These are phyloP conservation scores for Drosophila robusta DNA, from an alignment of 2,888 invertebrate species.

Conservation along the genomic window DNA sequence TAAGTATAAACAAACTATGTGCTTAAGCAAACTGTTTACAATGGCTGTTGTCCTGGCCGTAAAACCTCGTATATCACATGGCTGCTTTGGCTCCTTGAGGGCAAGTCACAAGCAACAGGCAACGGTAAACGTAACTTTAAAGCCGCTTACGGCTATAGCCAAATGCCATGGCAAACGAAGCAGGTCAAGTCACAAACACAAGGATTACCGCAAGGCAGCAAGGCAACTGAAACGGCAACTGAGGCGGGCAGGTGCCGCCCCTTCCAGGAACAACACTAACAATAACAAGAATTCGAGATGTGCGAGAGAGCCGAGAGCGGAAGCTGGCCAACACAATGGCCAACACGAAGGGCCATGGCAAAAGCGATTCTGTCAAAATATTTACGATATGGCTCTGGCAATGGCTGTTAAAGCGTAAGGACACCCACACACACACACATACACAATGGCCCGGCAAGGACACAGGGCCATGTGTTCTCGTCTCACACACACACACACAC, in stretches of 20 bases:
- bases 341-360: constrained; percentile 67
- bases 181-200: constrained; percentile 78
- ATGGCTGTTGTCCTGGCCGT: constrained; percentile 31
- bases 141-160: constrained; percentile 77
- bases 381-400: constrained; percentile 76
- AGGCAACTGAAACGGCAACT: constrained; percentile 19
- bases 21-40: constrained; percentile 69
- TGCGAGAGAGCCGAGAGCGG: constrained; percentile 3
- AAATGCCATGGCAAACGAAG: constrained; percentile 76
- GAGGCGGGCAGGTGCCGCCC: constrained; percentile 54
- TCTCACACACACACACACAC: constrained; percentile 30
- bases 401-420: constrained; percentile 68
- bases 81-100: constrained; percentile 39
- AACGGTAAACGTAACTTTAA: constrained; percentile 67
- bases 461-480: constrained; percentile 53
- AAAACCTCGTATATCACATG: constrained; percentile 52
- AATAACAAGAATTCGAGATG: constrained; percentile 30
- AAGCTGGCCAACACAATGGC: constrained; percentile 65
- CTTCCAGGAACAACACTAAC: constrained; percentile 22
- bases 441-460: neutral
- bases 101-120: constrained; percentile 58
- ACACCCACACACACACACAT: constrained; percentile 35
- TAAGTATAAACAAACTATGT: constrained; percentile 76
- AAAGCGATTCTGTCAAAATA: constrained; percentile 80
- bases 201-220: constrained; percentile 63